Evolutionary conservation across 1,140 invertebrate species (phyloP), one percentile per base, ranked within the genome.

Genomic region (Tenebrio molitor): DNA sequence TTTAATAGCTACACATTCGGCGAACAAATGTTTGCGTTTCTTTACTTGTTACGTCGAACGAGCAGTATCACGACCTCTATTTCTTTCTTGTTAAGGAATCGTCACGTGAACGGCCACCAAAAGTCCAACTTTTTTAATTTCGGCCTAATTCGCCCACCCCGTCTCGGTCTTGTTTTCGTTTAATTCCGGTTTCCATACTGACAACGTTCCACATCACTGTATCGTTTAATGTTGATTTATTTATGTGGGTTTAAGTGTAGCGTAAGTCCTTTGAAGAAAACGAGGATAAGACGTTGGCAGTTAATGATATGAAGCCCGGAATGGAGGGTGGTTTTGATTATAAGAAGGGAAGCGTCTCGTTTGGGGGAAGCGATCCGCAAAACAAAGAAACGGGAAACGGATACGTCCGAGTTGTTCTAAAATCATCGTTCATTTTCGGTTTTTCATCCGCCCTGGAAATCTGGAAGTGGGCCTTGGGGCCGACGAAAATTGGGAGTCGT

Each of bases 11-110:
- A 69, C 46, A 67, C 68, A 66, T 69, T 74, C 67, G 21, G 67
- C 39, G 68, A 74, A 74, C 72, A 74, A 74, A 74, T 74, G 72
- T 71, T 74, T 74, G 64, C 69, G 69, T 71, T 71, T 70, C 68
- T 71, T 70, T 74, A 66, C 67, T 70, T 74, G 33, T 69, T 66
- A 73, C 69, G 67, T 17, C 2, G 36, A 39, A 12, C 7, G 50
- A 53, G 44, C 62, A 73, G 50, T 73, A 66, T 73, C 71, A 58
- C 58, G 62, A 74, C 70, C 72, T 68, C 41, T 34, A 73, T 73
- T 73, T 50, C 34, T 34, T 69, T 19, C 16, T 25, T 62, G 53
- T 62, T 6, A 17, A n/a, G 44, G 15, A 21, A 33, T 15, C 29
- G 25, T 62, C 21, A 50, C 53, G 53, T 23, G 16, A 33, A 1